Evolutionary conservation across 2,797 vertebrate species (phyloP), one percentile per base, ranked within the genome.

Genomic region (Brachyalestes nurse): DNA sequence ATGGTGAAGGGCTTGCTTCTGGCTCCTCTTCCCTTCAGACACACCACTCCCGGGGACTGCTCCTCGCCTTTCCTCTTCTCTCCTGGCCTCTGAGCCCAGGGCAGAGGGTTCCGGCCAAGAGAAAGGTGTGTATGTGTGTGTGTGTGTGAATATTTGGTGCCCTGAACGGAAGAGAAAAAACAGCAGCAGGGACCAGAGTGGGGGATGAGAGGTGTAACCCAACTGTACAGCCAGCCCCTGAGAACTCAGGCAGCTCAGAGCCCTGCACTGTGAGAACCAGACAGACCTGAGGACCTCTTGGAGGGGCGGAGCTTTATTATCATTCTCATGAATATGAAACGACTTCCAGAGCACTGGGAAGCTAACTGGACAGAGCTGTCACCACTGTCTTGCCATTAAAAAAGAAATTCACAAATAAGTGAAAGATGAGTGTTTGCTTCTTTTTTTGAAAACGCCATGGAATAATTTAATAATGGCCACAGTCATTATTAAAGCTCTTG

Each of bases 1-100:
- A 97, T 98, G 90, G 88, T 92, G 47, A 77, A 83, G 53, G 53
- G 66, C 83, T 88, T 83, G 82, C 86, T 89, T 88, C 84, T 84
- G 85, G 77, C 83, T 90, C 21, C 85, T 90, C 89, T 88, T 87
- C 88, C 88, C 88, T 89, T 49, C 65, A 79, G 28, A 82, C 34
- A 62, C 87, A 91, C 89, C 88, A 86, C 89, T 88, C 87, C 83
- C 83, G 86, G 86, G 83, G 82, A 16, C 66, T 80, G 87, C 87
- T 92, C 84, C 91, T 89, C 88, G 84, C 83, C 88, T 83, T 89
- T 84, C 87, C 89, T 80, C 76, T 84, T 67, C 70, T 83, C 74
- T 72, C 85, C 84, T 70, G 84, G 84, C 78, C 53, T 60, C 83
- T 85, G 69, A 82, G 79, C 64, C 73, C 82, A 76, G 83, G 72